Conservation (phyloP, 2,888 invertebrate genomes). For the Watsonalla binaria region DNA sequence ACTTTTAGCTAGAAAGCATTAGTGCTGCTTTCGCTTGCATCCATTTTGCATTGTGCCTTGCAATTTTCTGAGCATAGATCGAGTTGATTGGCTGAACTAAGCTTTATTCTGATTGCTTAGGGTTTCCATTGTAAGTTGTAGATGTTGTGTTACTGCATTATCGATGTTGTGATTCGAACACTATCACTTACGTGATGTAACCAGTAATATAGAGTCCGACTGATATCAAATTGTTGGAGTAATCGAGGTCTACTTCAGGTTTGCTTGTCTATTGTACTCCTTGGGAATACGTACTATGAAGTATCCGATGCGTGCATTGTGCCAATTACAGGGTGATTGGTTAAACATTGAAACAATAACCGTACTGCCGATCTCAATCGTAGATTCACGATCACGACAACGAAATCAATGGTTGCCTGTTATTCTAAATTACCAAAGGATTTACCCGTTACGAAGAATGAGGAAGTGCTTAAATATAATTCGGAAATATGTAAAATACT, state of each 20-base stretch:
- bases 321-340: conserved; percentile 20
- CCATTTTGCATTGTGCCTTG: conserved; percentile 35
- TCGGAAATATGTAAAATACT: conserved; percentile 25
- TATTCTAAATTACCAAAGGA: conserved; percentile 3
- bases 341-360: conserved; percentile 33
- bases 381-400: conserved; percentile 20
- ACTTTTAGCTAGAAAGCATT: conserved; percentile 44
- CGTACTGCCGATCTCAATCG: conserved; percentile 27
- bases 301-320: conserved; percentile 22
- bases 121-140: conserved; percentile 25
- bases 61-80: conserved; percentile 35
- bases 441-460: conserved; percentile 11
- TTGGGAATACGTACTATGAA: conserved; percentile 41
- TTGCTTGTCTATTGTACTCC: conserved; percentile 40
- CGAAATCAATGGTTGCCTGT: conserved; percentile 5
- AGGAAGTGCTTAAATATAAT: conserved; percentile 14
- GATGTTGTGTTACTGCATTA: conserved; percentile 28
- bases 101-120: conserved; percentile 31
- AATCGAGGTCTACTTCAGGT: conserved; percentile 36
- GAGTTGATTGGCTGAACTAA: conserved; percentile 25
- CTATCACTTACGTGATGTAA: conserved; percentile 72
- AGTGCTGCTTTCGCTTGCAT: conserved; percentile 61
- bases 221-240: conserved; percentile 51
- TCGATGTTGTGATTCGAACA: conserved; percentile 30
- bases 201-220: conserved; percentile 46